Percentiles rank a stretch among this genome's conserved stretches.
phyloP scores from a whole-genome alignment of 1,140 invertebrate species.

The Dolichoris vasculosae region DNA sequence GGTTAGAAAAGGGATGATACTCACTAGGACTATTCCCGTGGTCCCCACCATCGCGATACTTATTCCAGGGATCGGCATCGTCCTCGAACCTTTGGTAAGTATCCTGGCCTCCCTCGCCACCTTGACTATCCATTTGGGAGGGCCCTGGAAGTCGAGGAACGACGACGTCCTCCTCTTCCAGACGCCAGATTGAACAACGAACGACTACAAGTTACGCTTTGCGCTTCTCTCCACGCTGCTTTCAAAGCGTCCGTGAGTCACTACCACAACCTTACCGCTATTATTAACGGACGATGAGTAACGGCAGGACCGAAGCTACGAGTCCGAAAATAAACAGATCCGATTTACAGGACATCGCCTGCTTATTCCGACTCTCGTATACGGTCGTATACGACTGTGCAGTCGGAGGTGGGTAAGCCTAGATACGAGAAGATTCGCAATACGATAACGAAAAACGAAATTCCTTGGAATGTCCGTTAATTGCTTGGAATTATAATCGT shows the following conservation, averaged over 20 bases:
- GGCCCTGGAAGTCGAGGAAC: neutral
- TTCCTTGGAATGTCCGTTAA: neutral
- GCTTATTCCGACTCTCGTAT: neutral
- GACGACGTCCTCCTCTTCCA: neutral
- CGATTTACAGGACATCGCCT: neutral
- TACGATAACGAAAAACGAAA: no score
- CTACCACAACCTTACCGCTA: neutral
- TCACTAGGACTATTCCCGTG: neutral
- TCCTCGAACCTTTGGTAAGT: constrained; percentile 30
- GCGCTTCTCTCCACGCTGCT: neutral
- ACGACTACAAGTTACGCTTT: neutral
- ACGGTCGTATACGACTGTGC: neutral
- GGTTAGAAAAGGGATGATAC: neutral
- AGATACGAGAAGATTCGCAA: no score
- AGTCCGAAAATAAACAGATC: neutral
- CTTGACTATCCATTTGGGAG: constrained; percentile 35
- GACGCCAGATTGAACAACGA: neutral
- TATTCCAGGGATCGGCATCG: constrained; percentile 18
- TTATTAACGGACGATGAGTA: neutral
- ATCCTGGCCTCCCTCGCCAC: neutral
- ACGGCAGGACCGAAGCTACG: neutral
- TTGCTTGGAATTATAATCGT: neutral
- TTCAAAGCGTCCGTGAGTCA: neutral
- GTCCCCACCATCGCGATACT: neutral
- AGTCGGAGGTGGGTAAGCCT: neutral